phyloP scores from a whole-genome alignment of 1,140 invertebrate genomes.

The Galendromus occidentalis region DNA sequence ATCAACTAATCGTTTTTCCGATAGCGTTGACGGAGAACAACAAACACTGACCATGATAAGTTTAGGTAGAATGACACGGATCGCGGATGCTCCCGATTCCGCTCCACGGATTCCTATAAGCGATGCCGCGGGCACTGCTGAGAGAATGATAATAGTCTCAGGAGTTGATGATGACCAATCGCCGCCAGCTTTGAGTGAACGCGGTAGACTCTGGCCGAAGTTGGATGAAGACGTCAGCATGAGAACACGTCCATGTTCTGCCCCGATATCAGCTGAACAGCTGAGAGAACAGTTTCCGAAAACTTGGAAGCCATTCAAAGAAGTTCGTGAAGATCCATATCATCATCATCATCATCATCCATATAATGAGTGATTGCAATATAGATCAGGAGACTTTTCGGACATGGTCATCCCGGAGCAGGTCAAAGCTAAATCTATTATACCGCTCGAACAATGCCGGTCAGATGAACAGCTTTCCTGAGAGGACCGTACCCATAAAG shows the following conservation, averaged over 20 bases:
- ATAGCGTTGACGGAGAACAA: not conserved
- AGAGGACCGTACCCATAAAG: too few relatives aligned
- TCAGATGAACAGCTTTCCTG: too few relatives aligned
- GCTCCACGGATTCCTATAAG: not conserved
- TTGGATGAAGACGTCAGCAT: constrained; percentile 5
- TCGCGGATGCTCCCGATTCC: not conserved
- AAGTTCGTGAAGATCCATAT: not conserved
- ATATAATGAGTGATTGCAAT: too few relatives aligned
- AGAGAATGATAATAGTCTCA: not conserved
- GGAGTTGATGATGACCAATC: not conserved
- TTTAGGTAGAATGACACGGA: not conserved
- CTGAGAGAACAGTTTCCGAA: not conserved
- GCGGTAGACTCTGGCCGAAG: not conserved
- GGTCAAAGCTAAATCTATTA: too few relatives aligned
- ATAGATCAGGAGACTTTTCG: too few relatives aligned
- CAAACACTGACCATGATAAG: not conserved
- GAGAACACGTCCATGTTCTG: not conserved
- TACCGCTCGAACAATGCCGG: too few relatives aligned
- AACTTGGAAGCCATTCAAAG: not conserved
- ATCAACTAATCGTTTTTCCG: not conserved
- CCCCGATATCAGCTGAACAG: too few relatives aligned
- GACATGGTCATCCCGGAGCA: too few relatives aligned
- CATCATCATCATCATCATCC: too few relatives aligned
- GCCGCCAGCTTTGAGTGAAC: constrained; percentile 7
- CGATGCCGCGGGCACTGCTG: not conserved